Conservation (phyloP, 2,113 vertebrate genomes). For the Apodemus sylvaticus region DNA sequence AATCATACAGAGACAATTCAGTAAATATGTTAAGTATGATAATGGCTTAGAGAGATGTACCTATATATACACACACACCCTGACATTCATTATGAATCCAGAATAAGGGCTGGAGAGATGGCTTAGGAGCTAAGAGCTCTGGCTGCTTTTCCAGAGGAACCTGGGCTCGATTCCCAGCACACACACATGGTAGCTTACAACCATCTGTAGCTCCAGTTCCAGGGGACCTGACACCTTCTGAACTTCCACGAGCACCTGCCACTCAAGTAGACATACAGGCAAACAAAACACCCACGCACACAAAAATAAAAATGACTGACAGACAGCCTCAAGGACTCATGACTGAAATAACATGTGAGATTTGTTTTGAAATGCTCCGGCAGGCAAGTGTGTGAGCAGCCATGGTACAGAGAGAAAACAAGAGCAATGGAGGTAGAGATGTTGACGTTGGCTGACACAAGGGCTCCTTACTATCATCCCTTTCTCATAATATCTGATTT, state of each 20-base stretch:
- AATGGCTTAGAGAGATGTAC: not conserved
- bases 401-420: not conserved
- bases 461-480: not conserved
- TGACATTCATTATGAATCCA: not conserved
- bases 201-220: not conserved
- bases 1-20: not conserved
- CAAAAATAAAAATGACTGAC: not conserved
- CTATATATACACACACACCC: not conserved
- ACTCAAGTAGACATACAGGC: not conserved
- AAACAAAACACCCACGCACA: not conserved
- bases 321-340: not conserved
- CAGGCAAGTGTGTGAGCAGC: not conserved
- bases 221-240: not conserved
- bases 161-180: not conserved
- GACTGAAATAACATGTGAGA: not conserved
- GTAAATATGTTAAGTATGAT: not conserved
- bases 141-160: not conserved
- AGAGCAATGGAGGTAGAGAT: too few relatives aligned
- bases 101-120: not conserved
- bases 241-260: not conserved
- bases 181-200: not conserved
- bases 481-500: not conserved
- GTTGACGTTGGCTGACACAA: not conserved
- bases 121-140: not conserved
- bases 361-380: not conserved